phyloP scores from a whole-genome alignment of 2,113 vertebrate species.

The human (Homo sapiens) region GRCh38 chr18:65773501-65774000 shows the following conservation, averaged over 20 bases:
- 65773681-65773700: background rate
- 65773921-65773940: background rate
- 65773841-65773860: background rate
- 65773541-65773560: background rate
- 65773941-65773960: background rate
- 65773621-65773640: background rate
- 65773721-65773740: too few species aligned
- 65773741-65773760: fast-evolving
- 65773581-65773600: background rate
- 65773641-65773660: background rate
- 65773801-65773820: fast-evolving
- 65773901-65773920: background rate
- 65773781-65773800: fast-evolving
- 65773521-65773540: background rate
- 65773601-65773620: background rate
- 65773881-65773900: background rate
- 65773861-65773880: background rate
- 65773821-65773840: background rate
- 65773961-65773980: background rate
- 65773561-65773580: background rate
- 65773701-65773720: background rate
- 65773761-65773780: fast-evolving
- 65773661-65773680: too few species aligned
- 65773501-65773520: background rate
- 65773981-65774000: background rate